Evolutionary conservation across 2,888 invertebrate genomes (phyloP).

Genomic region (Apamea crenata): DNA sequence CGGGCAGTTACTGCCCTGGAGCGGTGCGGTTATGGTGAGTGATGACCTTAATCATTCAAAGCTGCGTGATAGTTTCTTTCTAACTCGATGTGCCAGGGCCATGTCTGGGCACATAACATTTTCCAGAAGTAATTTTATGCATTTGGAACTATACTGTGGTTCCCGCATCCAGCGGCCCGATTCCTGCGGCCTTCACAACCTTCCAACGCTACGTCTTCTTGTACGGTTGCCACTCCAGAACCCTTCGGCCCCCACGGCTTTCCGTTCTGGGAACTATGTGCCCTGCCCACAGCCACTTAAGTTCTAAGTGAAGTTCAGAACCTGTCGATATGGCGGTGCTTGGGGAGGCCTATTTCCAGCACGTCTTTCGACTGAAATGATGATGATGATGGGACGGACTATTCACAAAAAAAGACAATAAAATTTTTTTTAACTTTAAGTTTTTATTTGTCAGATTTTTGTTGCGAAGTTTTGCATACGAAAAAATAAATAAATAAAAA

Average conservation of each 20-base stretch:
- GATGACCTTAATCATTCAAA: neutral
- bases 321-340: neutral
- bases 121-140: neutral
- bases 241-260: neutral
- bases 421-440: too few relatives aligned
- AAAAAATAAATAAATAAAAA: too few relatives aligned
- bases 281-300: neutral
- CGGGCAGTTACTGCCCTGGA: neutral
- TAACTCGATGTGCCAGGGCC: neutral
- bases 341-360: too few relatives aligned
- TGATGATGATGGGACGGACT: neutral
- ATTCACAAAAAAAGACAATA: neutral
- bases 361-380: neutral
- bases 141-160: neutral
- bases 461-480: neutral
- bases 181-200: too few relatives aligned
- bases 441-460: neutral
- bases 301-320: neutral
- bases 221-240: neutral
- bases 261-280: neutral
- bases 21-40: neutral
- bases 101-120: neutral
- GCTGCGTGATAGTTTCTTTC: neutral
- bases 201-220: neutral
- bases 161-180: neutral